Conservation (phyloP, 2,888 invertebrate species). For the Caradrina clavipalpis region DNA sequence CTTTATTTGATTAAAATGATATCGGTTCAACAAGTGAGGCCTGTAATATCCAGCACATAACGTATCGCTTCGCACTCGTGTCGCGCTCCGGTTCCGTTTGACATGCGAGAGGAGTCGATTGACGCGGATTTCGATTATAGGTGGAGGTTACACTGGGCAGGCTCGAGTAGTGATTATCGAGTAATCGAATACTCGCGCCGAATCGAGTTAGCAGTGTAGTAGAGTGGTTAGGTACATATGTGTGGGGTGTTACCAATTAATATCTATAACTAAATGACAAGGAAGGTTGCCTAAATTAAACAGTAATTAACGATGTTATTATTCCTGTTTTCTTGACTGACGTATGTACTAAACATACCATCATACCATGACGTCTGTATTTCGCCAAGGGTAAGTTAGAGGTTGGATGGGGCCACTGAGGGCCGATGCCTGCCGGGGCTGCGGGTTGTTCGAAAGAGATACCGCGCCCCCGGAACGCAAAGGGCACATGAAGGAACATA, state of each 20-base stretch:
- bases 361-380: no score
- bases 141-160: conserved; percentile 11
- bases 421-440: no score
- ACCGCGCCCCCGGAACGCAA: no score
- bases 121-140: conserved; percentile 13
- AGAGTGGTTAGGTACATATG: no score
- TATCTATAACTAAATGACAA: background rate
- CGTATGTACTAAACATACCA: no score
- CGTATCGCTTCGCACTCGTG: conserved; percentile 3
- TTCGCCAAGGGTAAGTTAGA: no score
- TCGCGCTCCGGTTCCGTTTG: conserved; percentile 19
- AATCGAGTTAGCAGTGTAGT: background rate
- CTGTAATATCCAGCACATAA: background rate
- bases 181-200: conserved; percentile 5
- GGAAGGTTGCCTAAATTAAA: background rate
- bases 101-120: conserved; percentile 23
- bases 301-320: no score
- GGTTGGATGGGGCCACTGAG: no score
- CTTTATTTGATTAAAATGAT: background rate
- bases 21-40: background rate
- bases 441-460: no score
- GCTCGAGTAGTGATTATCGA: conserved; percentile 12
- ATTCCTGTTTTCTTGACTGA: no score
- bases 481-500: no score
- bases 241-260: background rate